These are phyloP conservation scores for Rhopalosiphum nymphaeae DNA, from an alignment of 2,888 invertebrate species.

Conservation along the genomic window DNA sequence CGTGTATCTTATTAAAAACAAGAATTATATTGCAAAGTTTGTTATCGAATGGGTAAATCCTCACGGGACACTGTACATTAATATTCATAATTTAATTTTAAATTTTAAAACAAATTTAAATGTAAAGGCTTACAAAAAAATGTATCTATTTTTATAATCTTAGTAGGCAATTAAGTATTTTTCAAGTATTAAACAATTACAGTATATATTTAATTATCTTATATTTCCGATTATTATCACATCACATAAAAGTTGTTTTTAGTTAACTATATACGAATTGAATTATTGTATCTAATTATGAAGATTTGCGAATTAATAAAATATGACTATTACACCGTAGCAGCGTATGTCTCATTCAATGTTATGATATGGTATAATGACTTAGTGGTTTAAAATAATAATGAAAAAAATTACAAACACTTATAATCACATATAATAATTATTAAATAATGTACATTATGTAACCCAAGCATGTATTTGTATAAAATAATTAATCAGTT, in stretches of 20 bases:
- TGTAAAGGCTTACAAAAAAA: neutral
- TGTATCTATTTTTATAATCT: neutral
- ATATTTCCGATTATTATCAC: neutral
- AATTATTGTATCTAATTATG: neutral
- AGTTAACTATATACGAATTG: too few species aligned
- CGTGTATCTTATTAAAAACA: too few species aligned
- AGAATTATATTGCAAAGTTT: too few species aligned
- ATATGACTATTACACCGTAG: neutral
- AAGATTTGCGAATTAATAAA: neutral
- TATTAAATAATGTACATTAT: neutral
- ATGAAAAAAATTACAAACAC: neutral
- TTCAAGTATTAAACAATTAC: neutral
- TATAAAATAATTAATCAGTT: neutral
- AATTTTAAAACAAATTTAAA: neutral
- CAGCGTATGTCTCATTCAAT: neutral
- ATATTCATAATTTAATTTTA: neutral
- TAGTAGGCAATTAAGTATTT: neutral
- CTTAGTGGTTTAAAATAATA: neutral
- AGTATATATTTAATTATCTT: neutral
- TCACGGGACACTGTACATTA: too few species aligned
- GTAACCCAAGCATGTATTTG: neutral
- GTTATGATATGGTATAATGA: neutral
- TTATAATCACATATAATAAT: neutral
- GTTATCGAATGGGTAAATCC: too few species aligned
- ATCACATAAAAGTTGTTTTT: neutral